Percentiles rank a stretch among this genome's conserved stretches.
Conservation (phyloP, 2,797 vertebrate species). For the Brotula barbata region DNA sequence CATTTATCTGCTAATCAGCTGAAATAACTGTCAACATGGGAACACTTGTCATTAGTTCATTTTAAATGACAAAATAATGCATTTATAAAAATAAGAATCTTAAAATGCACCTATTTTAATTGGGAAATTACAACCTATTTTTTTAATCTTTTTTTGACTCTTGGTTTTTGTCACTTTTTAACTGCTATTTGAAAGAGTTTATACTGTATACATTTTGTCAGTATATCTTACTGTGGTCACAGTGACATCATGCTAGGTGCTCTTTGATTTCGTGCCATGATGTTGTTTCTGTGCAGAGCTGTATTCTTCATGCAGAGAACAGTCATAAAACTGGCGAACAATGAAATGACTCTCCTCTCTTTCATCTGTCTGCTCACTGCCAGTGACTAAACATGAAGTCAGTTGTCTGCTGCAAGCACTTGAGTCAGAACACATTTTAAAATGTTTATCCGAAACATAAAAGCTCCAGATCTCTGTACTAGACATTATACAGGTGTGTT, state of each 20-base stretch:
- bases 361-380: constrained; percentile 37
- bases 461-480: neutral
- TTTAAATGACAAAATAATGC: no score
- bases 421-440: neutral
- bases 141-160: no score
- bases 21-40: no score
- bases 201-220: no score
- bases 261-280: constrained; percentile 31
- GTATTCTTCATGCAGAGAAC: constrained; percentile 36
- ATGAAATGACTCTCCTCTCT: constrained; percentile 20
- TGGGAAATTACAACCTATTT: no score
- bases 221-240: constrained; percentile 9
- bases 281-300: constrained; percentile 34
- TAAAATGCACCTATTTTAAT: no score
- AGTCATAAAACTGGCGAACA: constrained; percentile 43
- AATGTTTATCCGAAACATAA: constrained; percentile 18
- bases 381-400: constrained; percentile 35
- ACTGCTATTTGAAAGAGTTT: no score
- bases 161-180: no score
- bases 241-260: constrained; percentile 15
- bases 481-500: neutral
- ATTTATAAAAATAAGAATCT: no score
- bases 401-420: constrained; percentile 1
- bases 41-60: no score
- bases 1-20: no score